Conservation (phyloP, 1,140 invertebrate species). For the Bombus waltoni region DNA sequence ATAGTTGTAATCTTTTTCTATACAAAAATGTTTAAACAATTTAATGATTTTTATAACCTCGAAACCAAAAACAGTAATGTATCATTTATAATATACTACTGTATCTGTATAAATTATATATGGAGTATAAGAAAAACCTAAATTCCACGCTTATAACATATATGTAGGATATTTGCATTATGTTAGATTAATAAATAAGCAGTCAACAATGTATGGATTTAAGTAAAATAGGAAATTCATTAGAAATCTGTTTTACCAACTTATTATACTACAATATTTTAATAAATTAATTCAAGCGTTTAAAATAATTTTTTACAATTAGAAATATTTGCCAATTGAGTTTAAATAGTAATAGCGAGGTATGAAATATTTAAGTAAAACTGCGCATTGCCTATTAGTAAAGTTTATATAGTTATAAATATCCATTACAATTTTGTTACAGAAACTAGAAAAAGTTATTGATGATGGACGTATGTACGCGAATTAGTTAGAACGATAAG, state of each 20-base stretch:
- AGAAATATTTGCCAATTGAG: background rate
- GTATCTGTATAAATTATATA: background rate
- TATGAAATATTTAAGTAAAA: conserved; percentile 5
- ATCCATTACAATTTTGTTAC: conserved; percentile 1
- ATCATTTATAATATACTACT: conserved; percentile 4
- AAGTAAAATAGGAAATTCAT: conserved; percentile 44
- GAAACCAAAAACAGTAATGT: background rate
- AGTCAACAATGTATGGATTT: conserved; percentile 2
- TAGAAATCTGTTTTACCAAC: conserved; percentile 15
- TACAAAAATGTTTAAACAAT: background rate
- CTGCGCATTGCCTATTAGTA: conserved; percentile 16
- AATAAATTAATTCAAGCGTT: background rate
- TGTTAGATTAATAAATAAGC: conserved; percentile 36
- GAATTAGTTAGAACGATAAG: background rate
- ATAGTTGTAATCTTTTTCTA: background rate
- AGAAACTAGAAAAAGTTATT: background rate
- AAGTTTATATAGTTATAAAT: conserved; percentile 14
- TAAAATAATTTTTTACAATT: conserved; percentile 6
- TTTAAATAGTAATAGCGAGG: background rate
- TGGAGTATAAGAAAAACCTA: background rate
- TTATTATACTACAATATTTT: background rate
- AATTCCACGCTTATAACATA: conserved; percentile 35
- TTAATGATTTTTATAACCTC: conserved; percentile 1
- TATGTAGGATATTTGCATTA: conserved; percentile 35
- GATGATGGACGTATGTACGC: background rate